A percentile compares a stretch with the other conserved stretches of the same genome.
These are phyloP conservation scores for Stenurella melanura DNA, from an alignment of 2,888 invertebrate genomes.

Conservation along the genomic window DNA sequence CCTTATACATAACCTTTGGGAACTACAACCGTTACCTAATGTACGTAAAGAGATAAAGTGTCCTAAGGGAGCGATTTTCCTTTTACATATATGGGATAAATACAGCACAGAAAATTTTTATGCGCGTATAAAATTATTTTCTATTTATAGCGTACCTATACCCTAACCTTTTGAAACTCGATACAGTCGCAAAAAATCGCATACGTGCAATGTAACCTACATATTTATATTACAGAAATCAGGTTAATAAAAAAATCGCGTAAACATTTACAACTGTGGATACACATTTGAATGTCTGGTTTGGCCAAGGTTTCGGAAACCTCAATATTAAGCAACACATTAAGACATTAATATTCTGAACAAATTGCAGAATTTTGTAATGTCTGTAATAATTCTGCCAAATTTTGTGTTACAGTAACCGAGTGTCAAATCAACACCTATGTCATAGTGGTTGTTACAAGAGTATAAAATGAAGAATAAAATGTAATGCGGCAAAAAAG, in stretches of 20 bases:
- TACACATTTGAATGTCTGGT: constrained; percentile 21
- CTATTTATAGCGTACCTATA: background rate
- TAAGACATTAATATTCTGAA: constrained; percentile 34
- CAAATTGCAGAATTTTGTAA: constrained; percentile 36
- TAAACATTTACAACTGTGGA: constrained; percentile 30
- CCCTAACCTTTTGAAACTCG: constrained; percentile 19
- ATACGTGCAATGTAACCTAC: constrained; percentile 18
- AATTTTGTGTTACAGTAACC: background rate
- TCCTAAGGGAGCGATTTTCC: background rate
- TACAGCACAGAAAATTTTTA: constrained; percentile 16
- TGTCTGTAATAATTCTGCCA: constrained; percentile 21
- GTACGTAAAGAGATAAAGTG: background rate
- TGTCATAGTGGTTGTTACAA: background rate
- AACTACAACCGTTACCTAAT: background rate
- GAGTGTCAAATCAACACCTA: background rate
- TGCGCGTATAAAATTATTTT: constrained; percentile 3
- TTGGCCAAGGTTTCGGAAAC: constrained; percentile 33
- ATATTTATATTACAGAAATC: constrained; percentile 36
- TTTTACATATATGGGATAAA: background rate
- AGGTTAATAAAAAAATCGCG: constrained; percentile 25
- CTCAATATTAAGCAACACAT: constrained; percentile 20
- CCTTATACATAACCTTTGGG: constrained; percentile 10
- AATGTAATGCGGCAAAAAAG: background rate
- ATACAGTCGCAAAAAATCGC: constrained; percentile 13
- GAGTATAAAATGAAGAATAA: background rate